phyloP scores from a whole-genome alignment of 1,140 invertebrate genomes.

The Ctenoplectra terminalis region DNA sequence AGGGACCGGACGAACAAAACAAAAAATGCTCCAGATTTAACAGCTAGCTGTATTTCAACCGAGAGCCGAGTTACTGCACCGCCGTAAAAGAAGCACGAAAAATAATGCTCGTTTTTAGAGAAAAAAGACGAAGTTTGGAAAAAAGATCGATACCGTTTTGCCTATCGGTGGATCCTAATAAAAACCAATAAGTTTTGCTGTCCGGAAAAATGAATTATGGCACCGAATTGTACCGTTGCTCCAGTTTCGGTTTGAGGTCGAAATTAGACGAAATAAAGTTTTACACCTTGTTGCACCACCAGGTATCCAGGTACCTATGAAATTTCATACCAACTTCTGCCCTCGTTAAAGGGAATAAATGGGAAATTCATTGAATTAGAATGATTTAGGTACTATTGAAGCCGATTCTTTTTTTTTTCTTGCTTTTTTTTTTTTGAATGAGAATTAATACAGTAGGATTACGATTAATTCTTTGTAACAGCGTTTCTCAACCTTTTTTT shows the following conservation, averaged over 20 bases:
- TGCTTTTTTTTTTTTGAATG: no score
- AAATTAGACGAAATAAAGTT: slow-evolving; percentile 26
- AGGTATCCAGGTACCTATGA: neutral
- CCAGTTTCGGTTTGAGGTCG: slow-evolving; percentile 61
- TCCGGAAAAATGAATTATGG: slow-evolving; percentile 58
- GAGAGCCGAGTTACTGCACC: neutral
- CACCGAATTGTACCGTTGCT: slow-evolving; percentile 57
- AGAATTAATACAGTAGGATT: no score
- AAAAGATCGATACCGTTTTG: slow-evolving; percentile 59
- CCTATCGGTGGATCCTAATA: slow-evolving; percentile 36
- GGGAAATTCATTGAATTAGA: no score
- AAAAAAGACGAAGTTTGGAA: slow-evolving; percentile 49
- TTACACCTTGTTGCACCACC: neutral
- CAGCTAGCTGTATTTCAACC: slow-evolving; percentile 23
- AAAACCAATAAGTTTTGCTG: slow-evolving; percentile 48
- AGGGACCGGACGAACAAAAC: neutral
- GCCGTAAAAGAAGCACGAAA: slow-evolving; percentile 17
- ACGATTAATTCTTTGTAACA: no score
- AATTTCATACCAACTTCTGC: neutral
- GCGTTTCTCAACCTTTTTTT: no score
- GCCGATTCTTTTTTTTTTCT: no score
- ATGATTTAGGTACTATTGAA: no score
- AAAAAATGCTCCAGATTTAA: slow-evolving; percentile 49
- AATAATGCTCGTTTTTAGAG: neutral
- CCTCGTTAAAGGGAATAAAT: no score